Evolutionary conservation across 2,113 vertebrate genomes (phyloP), one percentile per base, ranked within the genome.

Genomic region (Manacus vitellinus): DNA sequence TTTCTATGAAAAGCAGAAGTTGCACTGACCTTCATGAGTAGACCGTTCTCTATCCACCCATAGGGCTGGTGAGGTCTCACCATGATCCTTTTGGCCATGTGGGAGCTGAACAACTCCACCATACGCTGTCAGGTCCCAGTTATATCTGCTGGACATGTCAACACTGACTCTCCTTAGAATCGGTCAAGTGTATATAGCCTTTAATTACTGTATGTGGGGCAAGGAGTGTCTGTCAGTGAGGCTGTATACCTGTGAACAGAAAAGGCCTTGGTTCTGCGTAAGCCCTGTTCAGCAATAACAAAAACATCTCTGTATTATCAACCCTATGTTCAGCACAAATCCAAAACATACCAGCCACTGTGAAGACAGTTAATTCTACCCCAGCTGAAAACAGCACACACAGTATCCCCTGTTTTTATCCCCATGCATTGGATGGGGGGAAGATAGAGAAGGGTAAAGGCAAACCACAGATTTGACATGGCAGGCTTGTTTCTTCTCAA

Each of bases 1-100:
- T 39, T 77, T 23, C 46, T 35, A 1, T 9, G 3, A 47, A 44
- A 73, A 67, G 28, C 7, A 24, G 13, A 35, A 77, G 28, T 41
- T 31, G 9, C 24, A 17, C 16, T 54, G 19, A 62, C 55, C 65
- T 66, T 24, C 6, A 13, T 2, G 7, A 77, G 19, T 0, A 62
- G 27, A 22, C 9, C 0, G 0, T 37, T 62, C 51, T 56, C 41
- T 52, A 33, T 33, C 8, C 16, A 17, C 7, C 22, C 4, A 1
- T 19, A 54, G 56, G 28, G 52, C 28, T 55, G 43, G 1, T 4
- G n/a, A 58, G 52, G 24, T 52, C 27, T 86, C 1, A 0, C 9
- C 3, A 1, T 12, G 0, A 0, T 61, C 21, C 24, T 47, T 47
- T 77, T 0, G 7, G 25, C n/a, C 37, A 3, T 0, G 5, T 35